Base-by-base conservation (phyloP, 92 coral and sea anemone species). In the Blastomussa wellsi region DNA sequence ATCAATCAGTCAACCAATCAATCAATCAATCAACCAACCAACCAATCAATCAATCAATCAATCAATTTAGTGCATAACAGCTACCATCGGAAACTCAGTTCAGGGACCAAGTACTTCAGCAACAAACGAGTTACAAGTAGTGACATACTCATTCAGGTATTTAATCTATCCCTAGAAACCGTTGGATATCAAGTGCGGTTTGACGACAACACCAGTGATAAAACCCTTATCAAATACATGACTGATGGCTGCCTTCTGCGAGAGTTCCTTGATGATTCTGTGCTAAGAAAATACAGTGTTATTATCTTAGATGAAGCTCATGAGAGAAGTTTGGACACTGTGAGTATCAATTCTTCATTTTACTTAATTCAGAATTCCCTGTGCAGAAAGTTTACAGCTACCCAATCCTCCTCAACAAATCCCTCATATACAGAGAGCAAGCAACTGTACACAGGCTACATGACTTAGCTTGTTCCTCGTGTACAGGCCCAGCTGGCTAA, bases 151-250 rank as follows among this genome's bases (percentile, higher is more conserved):
- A 44, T n/a, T n/a, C n/a, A n/a, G n/a, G n/a, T 44, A 44, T 44
- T 10, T 44, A 44, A 44, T 38, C 17, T 74, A n/a, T 9, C 29
- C 20, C 12, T 81, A 95, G 98, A 80, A 78, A 84, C 89, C 41
- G 98, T 95, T 76, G 98, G 98, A 16, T 95, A 95, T 85, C 97
- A 95, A 86, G 98, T 95, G 51, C 84, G 98, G 62, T 95, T 95
- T 94, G 98, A 95, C 84, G 97, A 95, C 85, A 75, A 89, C 81
- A 95, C 98, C 79, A 90, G 94, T 67, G 89, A 85, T 7, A 55
- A 83, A 33, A 95, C 98, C 22, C 81, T 79, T 20, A 88, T 95
- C 79, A 95, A 95, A 71, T 95, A 95, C 88, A 90, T 95, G 97
- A 95, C 98, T 22, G 98, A 95, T 86, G 98, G 98, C 22, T 95